A percentile compares a stretch with the other conserved stretches of the same genome.
Conservation (phyloP, 2,888 invertebrate genomes). For the Dione juno region DNA sequence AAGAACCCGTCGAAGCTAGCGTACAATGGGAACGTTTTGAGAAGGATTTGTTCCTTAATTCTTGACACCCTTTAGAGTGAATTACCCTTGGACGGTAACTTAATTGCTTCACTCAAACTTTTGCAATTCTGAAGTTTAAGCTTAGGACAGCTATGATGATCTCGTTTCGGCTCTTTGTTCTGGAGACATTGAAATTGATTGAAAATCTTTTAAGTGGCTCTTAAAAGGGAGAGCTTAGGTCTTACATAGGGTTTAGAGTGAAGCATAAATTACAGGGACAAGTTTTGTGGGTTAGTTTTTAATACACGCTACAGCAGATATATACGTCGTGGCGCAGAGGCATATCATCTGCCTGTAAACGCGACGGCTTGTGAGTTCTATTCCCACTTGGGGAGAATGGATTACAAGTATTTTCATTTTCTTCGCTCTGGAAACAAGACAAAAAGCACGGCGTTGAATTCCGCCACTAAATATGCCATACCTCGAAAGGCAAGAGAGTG, state of each 20-base stretch:
- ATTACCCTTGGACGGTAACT: constrained; percentile 30
- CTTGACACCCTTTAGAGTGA: constrained; percentile 37
- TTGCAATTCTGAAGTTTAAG: constrained; percentile 38
- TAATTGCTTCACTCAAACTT: constrained; percentile 36
- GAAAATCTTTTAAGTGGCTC: constrained; percentile 22
- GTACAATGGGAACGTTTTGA: constrained; percentile 23
- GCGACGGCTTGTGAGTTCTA: no score
- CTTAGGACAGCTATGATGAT: constrained; percentile 30
- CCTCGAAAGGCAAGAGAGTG: not conserved
- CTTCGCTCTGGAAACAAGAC: no score
- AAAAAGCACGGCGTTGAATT: not conserved
- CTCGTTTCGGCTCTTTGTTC: constrained; percentile 26
- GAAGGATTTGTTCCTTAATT: constrained; percentile 33
- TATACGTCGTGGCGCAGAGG: no score
- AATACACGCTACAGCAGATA: not conserved
- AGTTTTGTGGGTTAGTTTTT: not conserved
- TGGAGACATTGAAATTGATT: constrained; percentile 23
- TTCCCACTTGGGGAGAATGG: no score
- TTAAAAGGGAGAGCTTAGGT: not conserved
- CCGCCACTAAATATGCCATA: not conserved
- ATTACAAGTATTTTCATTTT: no score
- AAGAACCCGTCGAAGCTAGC: not conserved
- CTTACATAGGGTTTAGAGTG: not conserved
- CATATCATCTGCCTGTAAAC: no score
- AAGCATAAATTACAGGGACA: not conserved